phyloP scores from a whole-genome alignment of 2,797 vertebrate species.

The Onychomys torridus region DNA sequence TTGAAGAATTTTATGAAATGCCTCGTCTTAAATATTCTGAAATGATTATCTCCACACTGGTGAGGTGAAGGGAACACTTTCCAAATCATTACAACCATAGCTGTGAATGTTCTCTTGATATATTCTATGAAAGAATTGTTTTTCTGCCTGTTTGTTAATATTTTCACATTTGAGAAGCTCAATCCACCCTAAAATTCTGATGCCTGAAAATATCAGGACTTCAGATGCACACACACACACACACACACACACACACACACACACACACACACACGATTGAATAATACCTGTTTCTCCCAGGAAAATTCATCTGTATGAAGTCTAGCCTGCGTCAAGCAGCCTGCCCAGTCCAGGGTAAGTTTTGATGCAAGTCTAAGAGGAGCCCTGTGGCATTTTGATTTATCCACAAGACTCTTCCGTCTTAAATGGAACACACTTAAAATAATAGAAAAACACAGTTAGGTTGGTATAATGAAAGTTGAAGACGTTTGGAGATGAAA shows the following conservation, averaged over 20 bases:
- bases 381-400: conserved; percentile 78
- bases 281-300: conserved; percentile 50
- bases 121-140: conserved; percentile 63
- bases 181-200: neutral
- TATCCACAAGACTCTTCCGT: conserved; percentile 70
- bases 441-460: conserved; percentile 85
- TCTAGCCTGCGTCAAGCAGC: neutral
- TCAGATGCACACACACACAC: conserved; percentile 43
- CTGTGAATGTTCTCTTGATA: conserved; percentile 67
- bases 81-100: conserved; percentile 77
- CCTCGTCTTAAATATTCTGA: conserved; percentile 69
- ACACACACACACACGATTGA: neutral
- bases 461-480: conserved; percentile 82
- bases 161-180: neutral
- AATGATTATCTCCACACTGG: conserved; percentile 71
- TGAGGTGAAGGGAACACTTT: conserved; percentile 46
- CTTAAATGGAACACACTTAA: conserved; percentile 82
- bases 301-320: conserved; percentile 40
- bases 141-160: conserved; percentile 57
- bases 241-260: neutral
- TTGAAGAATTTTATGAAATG: conserved; percentile 34
- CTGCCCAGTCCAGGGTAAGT: conserved; percentile 71
- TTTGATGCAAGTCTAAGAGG: conserved; percentile 62
- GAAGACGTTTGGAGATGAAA: conserved; percentile 82
- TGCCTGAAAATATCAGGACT: conserved; percentile 12